Conservation (phyloP, 2,888 invertebrate species). For the Pomacea canaliculata region DNA sequence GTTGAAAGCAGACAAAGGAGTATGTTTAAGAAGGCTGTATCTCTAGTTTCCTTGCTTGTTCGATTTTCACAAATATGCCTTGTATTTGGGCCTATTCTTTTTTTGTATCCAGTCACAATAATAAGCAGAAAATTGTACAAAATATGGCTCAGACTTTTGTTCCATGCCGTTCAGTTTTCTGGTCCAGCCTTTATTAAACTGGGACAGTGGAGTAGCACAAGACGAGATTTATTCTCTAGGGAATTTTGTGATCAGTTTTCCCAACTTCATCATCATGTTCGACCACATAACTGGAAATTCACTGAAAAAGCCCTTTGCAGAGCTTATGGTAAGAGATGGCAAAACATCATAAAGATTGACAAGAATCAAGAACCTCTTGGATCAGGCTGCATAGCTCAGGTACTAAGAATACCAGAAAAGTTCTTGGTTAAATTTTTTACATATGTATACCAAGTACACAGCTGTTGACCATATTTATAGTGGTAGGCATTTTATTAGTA, state of each 20-base stretch:
- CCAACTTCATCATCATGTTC: constrained; percentile 65
- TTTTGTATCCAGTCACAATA: constrained; percentile 48
- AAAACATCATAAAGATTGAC: constrained; percentile 66
- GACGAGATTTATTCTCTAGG: constrained; percentile 71
- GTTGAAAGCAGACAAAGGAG: too few species aligned
- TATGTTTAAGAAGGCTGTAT: too few species aligned
- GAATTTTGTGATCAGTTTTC: constrained; percentile 70
- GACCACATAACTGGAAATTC: constrained; percentile 69
- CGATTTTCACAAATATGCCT: constrained; percentile 38
- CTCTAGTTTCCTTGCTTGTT: not conserved
- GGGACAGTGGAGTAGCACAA: constrained; percentile 73
- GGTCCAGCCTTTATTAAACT: constrained; percentile 74
- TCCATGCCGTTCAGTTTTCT: constrained; percentile 65
- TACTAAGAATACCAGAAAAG: constrained; percentile 16
- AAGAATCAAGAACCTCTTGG: constrained; percentile 68
- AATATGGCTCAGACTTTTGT: constrained; percentile 48
- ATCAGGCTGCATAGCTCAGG: constrained; percentile 74
- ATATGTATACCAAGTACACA: not conserved
- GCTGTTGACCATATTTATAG: too few species aligned
- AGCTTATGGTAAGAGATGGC: constrained; percentile 69
- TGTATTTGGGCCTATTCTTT: constrained; percentile 49
- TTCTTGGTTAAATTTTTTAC: not conserved
- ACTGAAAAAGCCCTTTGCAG: constrained; percentile 62
- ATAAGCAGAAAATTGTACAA: constrained; percentile 26
- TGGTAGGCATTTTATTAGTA: too few species aligned